phyloP scores from a whole-genome alignment of 2,113 vertebrate genomes.

The Odocoileus virginianus region DNA sequence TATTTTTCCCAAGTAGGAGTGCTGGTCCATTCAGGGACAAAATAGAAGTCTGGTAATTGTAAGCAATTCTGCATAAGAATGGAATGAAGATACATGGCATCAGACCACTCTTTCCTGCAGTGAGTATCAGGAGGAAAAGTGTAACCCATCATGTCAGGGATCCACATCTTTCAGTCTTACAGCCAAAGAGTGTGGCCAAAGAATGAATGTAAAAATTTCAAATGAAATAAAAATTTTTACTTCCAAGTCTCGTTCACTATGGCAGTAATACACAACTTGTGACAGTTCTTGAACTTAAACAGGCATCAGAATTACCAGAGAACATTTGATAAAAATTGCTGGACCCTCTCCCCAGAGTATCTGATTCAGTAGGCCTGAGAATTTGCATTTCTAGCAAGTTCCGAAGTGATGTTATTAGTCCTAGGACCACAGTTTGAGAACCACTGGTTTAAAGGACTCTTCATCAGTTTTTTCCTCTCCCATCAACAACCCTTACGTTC shows the following conservation, averaged over 20 bases:
- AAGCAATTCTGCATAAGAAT: neutral
- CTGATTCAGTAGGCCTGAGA: neutral
- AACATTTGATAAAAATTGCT: neutral
- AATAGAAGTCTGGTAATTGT: neutral
- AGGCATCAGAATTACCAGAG: neutral
- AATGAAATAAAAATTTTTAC: neutral
- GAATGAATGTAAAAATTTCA: neutral
- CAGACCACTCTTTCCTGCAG: neutral
- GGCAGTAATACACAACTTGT: neutral
- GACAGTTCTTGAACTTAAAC: neutral
- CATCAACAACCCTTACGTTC: neutral
- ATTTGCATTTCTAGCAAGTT: neutral
- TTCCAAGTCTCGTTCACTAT: neutral
- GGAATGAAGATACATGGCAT: neutral
- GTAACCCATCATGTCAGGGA: fast-evolving
- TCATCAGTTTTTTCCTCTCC: neutral
- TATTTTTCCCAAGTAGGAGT: neutral
- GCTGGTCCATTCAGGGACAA: neutral
- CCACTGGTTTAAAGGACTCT: neutral
- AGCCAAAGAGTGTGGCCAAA: neutral
- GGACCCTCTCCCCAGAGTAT: neutral
- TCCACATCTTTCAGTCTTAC: neutral
- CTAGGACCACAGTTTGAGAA: neutral
- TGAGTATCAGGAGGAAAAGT: neutral
- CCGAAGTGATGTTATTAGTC: neutral